phyloP scores from a whole-genome alignment of 2,113 vertebrate species.

The Ranitomeya imitator region DNA sequence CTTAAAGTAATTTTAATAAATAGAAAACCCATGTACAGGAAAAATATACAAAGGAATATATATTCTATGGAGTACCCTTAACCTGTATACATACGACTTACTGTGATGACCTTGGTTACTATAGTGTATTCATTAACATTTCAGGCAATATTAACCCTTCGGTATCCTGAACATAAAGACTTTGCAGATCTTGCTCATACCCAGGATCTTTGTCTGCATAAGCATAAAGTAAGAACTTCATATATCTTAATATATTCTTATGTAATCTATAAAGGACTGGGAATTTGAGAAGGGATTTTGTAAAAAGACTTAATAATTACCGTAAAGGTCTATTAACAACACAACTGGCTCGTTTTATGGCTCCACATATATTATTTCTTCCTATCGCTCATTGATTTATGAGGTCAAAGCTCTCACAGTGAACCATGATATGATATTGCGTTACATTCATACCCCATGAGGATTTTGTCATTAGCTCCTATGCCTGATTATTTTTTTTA shows the following conservation, averaged over 20 bases:
- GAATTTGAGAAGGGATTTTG: constrained; percentile 10
- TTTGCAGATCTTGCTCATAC: neutral
- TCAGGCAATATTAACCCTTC: neutral
- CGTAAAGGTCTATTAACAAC: constrained; percentile 14
- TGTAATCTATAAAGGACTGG: neutral
- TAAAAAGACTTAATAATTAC: constrained; percentile 30
- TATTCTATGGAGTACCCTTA: too few relatives aligned
- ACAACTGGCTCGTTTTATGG: constrained; percentile 8
- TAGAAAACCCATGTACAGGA: neutral
- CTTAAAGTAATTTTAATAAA: constrained; percentile 10
- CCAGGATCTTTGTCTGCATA: neutral
- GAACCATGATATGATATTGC: constrained; percentile 12
- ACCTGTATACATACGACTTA: neutral
- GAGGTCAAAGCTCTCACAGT: constrained; percentile 9
- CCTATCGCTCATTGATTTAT: neutral
- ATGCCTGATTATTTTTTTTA: neutral
- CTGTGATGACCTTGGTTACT: neutral
- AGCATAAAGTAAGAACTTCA: neutral
- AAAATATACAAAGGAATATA: neutral
- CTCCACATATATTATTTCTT: neutral
- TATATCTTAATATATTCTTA: constrained; percentile 12
- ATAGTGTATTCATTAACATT: neutral
- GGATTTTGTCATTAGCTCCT: neutral
- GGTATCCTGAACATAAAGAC: neutral
- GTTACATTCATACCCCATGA: constrained; percentile 4